phyloP scores from a whole-genome alignment of 2,113 vertebrate species.

The Antennarius striatus region DNA sequence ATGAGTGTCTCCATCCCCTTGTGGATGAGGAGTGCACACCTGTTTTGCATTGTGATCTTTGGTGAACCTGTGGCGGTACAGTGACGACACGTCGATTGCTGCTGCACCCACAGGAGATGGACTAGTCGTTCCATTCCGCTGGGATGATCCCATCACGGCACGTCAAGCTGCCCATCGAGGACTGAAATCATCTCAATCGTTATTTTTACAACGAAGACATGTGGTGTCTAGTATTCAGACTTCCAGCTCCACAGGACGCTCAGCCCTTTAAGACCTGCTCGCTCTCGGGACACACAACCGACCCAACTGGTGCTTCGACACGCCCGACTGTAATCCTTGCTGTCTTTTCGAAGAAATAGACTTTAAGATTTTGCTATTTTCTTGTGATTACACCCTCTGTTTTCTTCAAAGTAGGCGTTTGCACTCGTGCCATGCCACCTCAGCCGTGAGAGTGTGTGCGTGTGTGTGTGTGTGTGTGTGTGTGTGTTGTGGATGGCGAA shows the following conservation, averaged over 20 bases:
- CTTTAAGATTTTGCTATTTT: slow-evolving; percentile 48
- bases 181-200: slow-evolving; percentile 52
- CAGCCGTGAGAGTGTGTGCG: slow-evolving; percentile 49
- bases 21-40: slow-evolving; percentile 25
- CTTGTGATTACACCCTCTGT: slow-evolving; percentile 2
- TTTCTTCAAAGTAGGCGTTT: not conserved
- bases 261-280: slow-evolving; percentile 54
- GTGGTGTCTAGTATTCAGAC: not conserved
- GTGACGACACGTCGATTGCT: too few relatives aligned
- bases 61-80: too few relatives aligned
- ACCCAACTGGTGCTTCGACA: slow-evolving; percentile 61
- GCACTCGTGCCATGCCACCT: slow-evolving; percentile 61
- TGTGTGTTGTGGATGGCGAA: not conserved
- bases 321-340: slow-evolving; percentile 49
- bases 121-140: slow-evolving; percentile 34
- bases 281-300: slow-evolving; percentile 10
- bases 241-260: not conserved
- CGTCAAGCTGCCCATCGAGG: not conserved
- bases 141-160: slow-evolving; percentile 12
- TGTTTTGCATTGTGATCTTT: slow-evolving; percentile 10
- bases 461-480: slow-evolving; percentile 13
- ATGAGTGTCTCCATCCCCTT: slow-evolving; percentile 47
- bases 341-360: slow-evolving; percentile 26
- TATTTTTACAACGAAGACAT: not conserved
- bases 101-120: slow-evolving; percentile 12